Base-by-base conservation (phyloP, 2,113 vertebrate species). In the Malurus alboscapulatus region DNA sequence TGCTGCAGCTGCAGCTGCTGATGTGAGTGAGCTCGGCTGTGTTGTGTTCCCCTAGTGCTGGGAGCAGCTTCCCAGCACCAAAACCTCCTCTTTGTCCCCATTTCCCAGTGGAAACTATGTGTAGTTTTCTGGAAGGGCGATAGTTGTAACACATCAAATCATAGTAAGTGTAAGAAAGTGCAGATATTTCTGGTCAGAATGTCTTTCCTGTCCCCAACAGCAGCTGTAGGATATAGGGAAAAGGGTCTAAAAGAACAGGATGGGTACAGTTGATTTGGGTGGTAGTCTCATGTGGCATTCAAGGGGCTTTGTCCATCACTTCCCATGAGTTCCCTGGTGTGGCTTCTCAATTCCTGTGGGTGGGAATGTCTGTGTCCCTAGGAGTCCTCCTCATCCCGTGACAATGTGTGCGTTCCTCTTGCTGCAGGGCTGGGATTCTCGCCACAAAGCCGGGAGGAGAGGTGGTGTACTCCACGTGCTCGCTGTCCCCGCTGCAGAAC, bases 401-500 rank as follows among this genome's bases (percentile, higher is more conserved):
- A 69, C 1, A 0, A 4, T 4, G 13, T 42, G 82, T 66, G 88
- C 62, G 24, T 61, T 82, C 47, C 1, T 86, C 47, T 93, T 40
- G 53, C 87, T 83, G 75, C 95, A 99, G 99, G 85, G 98, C 99
- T 12, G 99, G 98, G 57, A 97, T 99, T 44, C 93, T 97, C 14
- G 98, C 99, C 3, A 95, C 97, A 7, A 97, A 95, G 89, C 98
- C 98, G 0, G 98, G 98, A 10, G 99, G 99, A 8, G 96, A 98
- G 10, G 96, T 99, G 20, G 92, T 99, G 58, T 99, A 99, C 65
- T 99, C 98, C 53, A 99, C 99, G 0, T 99, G 99, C 96, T 98
- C 99, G 16, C 98, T 99, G 38, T 99, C 98, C 67, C 98, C 97
- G 17, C 97, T 98, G 92, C 99, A 99, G 98, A 99, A 99, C 3